Base-by-base conservation (phyloP, 1,140 invertebrate genomes). In the Telenomus remus region DNA sequence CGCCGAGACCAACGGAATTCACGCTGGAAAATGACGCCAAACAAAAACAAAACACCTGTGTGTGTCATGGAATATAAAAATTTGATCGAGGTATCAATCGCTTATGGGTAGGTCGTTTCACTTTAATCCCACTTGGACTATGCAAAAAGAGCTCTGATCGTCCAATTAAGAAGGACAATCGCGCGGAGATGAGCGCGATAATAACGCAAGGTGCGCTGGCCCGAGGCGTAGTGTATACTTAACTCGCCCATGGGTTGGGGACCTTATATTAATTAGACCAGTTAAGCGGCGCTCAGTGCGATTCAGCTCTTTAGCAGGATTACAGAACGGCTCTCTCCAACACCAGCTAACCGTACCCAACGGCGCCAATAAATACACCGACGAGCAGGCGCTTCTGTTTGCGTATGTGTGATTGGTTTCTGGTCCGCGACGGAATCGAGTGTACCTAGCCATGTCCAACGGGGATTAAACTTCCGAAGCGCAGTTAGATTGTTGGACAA, bases 261-360 rank as follows among this genome's bases (percentile, higher is more conserved):
- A 64, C 71, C 79, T 81, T 79, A 81, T 82, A 82, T 82, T 82
- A 82, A 82, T 82, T 82, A 80, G 79, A 80, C 76, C 77, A 76
- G 80, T 82, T 82, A 81, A 53, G 78, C 78, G 61, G 55, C 48
- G 51, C 68, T 57, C 57, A 56, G 74, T 75, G 76, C 79, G 78
- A 79, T 79, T 82, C 78, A 65, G 69, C 69, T 75, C 82, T 76
- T 79, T 82, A 82, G 81, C 80, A 70, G 79, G 80, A 84, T 82
- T 84, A 82, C 51, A 61, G 54, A 70, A 73, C 69, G 61, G 57
- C 49, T 71, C 73, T 71, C 79, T 72, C 19, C 19, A 77, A 60
- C 72, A 71, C 73, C 68, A 49, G 66, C 78, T 59, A 75, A 66
- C 79, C 79, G 76, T 76, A 61, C 66, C 81, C 65, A 61, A 57